Percentiles rank a stretch among this genome's conserved stretches.
Conservation (phyloP, 2,113 vertebrate species). For the Rhinichthys klamathensis region DNA sequence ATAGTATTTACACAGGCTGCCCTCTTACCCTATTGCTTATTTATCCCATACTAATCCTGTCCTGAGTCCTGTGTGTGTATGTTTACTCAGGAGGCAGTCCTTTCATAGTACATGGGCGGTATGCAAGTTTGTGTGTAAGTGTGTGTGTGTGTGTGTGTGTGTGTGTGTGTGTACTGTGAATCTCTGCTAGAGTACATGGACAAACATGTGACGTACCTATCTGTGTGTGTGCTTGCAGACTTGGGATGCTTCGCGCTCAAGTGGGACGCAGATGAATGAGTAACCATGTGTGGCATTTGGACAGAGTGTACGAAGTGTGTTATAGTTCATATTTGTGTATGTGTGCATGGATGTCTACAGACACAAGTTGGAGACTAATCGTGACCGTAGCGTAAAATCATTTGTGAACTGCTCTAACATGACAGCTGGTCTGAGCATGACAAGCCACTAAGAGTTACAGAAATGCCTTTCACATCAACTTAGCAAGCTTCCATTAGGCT, state of each 20-base stretch:
- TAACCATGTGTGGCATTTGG: conserved; percentile 34
- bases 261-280: conserved; percentile 16
- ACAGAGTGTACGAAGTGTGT: conserved; percentile 19
- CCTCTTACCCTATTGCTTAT: conserved; percentile 37
- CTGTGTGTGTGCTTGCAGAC: neutral
- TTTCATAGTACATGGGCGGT: neutral
- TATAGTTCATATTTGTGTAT: conserved; percentile 7
- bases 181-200: neutral
- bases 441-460: neutral
- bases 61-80: neutral
- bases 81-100: conserved; percentile 16
- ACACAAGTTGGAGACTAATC: neutral
- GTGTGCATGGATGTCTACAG: neutral
- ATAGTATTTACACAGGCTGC: conserved; percentile 39
- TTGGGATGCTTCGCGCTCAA: neutral
- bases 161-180: neutral
- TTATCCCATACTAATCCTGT: conserved; percentile 2
- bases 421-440: conserved; percentile 19
- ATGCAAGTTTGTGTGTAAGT: neutral
- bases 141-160: neutral
- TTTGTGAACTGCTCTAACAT: conserved; percentile 8
- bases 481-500: neutral
- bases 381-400: conserved; percentile 18
- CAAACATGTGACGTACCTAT: neutral
- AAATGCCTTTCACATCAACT: neutral